Evolutionary conservation across 2,797 vertebrate species (phyloP).

Genomic region (Epinephelus awoara): DNA sequence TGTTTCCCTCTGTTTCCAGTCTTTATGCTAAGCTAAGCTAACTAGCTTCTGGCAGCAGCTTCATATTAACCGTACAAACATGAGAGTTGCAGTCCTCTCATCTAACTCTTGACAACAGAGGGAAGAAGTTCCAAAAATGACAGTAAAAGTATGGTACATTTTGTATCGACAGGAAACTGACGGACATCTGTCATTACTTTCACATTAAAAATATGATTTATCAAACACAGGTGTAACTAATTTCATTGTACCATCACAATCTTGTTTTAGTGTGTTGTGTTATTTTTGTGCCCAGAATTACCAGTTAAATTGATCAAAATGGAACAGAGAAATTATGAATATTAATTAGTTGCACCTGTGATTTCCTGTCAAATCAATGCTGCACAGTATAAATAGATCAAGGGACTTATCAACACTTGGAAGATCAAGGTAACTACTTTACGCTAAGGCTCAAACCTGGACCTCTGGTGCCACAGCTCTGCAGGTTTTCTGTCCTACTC

Average conservation of each 20-base stretch:
- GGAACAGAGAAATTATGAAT: neutral
- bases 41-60: too few species aligned
- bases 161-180: neutral
- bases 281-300: too few species aligned
- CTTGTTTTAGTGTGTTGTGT: neutral
- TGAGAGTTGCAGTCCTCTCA: too few species aligned
- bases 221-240: constrained; percentile 6
- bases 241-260: neutral
- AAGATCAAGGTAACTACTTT: neutral
- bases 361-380: neutral
- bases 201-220: neutral
- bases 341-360: neutral
- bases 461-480: neutral
- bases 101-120: too few species aligned
- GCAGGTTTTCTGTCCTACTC: constrained; percentile 13
- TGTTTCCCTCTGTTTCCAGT: too few species aligned
- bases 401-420: too few species aligned
- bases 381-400: neutral
- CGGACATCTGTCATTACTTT: neutral
- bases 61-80: too few species aligned
- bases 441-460: neutral
- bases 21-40: too few species aligned
- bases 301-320: too few species aligned
- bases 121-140: too few species aligned
- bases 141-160: neutral